These are phyloP conservation scores for Cairina moschata DNA, from an alignment of 2,113 vertebrate species.

Conservation along the genomic window DNA sequence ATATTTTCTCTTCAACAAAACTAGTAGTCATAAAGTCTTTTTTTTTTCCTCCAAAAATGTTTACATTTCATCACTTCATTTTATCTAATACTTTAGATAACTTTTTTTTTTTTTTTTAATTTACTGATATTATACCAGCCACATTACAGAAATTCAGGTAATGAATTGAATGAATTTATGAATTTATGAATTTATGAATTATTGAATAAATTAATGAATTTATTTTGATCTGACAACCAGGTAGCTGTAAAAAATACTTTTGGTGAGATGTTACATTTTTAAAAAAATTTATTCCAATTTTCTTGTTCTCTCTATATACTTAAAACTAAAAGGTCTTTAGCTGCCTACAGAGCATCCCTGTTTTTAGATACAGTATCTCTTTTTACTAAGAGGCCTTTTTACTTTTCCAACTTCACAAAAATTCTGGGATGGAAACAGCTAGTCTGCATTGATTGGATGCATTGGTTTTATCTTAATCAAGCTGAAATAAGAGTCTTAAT, in stretches of 20 bases:
- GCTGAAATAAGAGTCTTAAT: accelerated
- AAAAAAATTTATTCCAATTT: not conserved
- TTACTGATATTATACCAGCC: not conserved
- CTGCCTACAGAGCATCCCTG: not conserved
- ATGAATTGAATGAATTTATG: not conserved
- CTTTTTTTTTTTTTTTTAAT: not conserved
- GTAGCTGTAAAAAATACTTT: not conserved
- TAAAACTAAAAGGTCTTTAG: not conserved
- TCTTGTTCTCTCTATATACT: not conserved
- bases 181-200: no score
- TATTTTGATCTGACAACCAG: not conserved
- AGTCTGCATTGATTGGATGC: accelerated
- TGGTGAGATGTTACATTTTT: not conserved
- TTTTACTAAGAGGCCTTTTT: not conserved
- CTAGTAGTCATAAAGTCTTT: not conserved
- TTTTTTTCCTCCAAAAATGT: not conserved
- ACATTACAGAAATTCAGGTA: not conserved
- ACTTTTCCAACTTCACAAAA: not conserved
- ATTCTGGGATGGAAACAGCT: not conserved
- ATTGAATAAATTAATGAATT: no score
- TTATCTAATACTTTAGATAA: not conserved
- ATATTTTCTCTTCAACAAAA: not conserved
- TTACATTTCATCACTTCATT: not conserved
- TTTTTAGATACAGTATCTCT: not conserved
- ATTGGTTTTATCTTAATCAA: not conserved